phyloP scores from a whole-genome alignment of 2,888 invertebrate species.

The Mesorhabditis spiculigera region DNA sequence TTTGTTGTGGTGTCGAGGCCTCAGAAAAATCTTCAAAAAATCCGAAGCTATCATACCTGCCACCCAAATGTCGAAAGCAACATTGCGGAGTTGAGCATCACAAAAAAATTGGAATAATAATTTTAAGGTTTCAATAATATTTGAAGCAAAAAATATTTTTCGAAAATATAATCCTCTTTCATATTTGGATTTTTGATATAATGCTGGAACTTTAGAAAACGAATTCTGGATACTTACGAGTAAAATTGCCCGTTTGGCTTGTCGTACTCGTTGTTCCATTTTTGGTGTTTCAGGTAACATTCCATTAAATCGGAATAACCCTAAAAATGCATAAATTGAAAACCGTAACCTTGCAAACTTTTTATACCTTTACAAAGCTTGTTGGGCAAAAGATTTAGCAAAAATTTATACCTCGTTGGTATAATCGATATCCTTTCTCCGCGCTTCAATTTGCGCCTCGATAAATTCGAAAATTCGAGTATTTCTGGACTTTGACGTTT shows the following conservation, averaged over 20 bases:
- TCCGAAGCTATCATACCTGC: slow-evolving; percentile 27
- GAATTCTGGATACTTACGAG: background rate
- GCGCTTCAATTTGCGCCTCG: slow-evolving; percentile 26
- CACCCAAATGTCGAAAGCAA: slow-evolving; percentile 38
- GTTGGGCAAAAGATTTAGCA: no score
- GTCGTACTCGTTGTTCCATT: background rate
- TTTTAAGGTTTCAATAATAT: no score
- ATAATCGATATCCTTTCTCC: slow-evolving; percentile 20
- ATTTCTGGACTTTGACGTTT: no score
- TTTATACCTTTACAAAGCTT: slow-evolving; percentile 14
- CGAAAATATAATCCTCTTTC: no score
- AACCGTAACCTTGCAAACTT: background rate
- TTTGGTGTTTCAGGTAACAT: background rate
- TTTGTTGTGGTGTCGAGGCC: slow-evolving; percentile 36
- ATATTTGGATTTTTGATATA: no score
- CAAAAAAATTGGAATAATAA: slow-evolving; percentile 9
- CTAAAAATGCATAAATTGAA: background rate
- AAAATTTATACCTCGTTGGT: background rate
- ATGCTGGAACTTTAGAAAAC: no score
- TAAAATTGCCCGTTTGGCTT: background rate
- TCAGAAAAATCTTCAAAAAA: background rate
- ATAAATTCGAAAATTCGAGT: slow-evolving; percentile 21
- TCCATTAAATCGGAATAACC: background rate
- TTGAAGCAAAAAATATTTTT: no score
- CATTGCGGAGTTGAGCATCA: slow-evolving; percentile 20